These are phyloP conservation scores for Allophyes oxyacanthae DNA, from an alignment of 2,888 invertebrate genomes.

Conservation along the genomic window DNA sequence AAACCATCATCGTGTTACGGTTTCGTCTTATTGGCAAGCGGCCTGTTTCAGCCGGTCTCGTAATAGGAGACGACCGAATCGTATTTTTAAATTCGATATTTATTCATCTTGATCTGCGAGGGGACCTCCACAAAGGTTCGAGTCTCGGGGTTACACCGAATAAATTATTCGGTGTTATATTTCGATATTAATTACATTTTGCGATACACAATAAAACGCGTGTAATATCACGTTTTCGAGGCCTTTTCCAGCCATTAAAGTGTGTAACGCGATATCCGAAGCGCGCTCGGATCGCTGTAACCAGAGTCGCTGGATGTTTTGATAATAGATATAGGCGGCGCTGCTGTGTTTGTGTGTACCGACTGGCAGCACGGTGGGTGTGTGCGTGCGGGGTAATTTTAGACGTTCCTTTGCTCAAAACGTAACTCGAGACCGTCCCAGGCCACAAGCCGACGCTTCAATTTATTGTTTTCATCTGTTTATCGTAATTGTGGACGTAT, in stretches of 20 bases:
- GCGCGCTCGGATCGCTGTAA: constrained; percentile 89
- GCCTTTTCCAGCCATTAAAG: constrained; percentile 90
- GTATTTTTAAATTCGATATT: constrained; percentile 88
- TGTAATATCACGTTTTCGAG: constrained; percentile 89
- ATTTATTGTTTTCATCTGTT: constrained; percentile 88
- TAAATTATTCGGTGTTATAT: constrained; percentile 85
- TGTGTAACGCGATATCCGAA: constrained; percentile 88
- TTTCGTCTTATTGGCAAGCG: constrained; percentile 82
- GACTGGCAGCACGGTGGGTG: constrained; percentile 67
- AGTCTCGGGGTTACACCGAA: constrained; percentile 77
- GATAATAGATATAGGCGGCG: constrained; percentile 88
- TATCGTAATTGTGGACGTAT: constrained; percentile 74
- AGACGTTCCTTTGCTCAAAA: constrained; percentile 89
- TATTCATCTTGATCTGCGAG: constrained; percentile 68
- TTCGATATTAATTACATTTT: constrained; percentile 88
- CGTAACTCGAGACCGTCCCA: constrained; percentile 88
- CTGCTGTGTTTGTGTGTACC: constrained; percentile 78
- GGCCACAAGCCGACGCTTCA: constrained; percentile 87
- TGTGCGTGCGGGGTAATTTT: constrained; percentile 88
- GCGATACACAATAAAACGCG: constrained; percentile 88
- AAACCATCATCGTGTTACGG: constrained; percentile 78
- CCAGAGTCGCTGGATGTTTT: constrained; percentile 88
- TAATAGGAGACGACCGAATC: constrained; percentile 82
- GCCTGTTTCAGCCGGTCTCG: constrained; percentile 80
- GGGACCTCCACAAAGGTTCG: constrained; percentile 74